A percentile compares a stretch with the other conserved stretches of the same genome.
phyloP scores from a whole-genome alignment of 2,888 invertebrate genomes.

The Agapetus fuscipes region DNA sequence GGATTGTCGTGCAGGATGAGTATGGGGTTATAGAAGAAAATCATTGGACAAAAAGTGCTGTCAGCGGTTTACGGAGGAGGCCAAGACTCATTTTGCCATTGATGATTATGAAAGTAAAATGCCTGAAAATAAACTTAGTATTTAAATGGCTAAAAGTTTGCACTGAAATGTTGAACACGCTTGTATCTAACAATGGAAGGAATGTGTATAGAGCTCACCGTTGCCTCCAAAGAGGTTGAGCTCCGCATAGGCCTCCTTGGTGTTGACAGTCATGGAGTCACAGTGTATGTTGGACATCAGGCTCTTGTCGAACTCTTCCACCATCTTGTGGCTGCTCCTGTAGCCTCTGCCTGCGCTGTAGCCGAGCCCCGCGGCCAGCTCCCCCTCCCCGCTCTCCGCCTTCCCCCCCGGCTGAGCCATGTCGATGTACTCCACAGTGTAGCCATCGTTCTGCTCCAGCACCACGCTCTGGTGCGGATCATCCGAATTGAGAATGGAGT shows the following conservation, averaged over 20 bases:
- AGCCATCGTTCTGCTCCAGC: slow-evolving; percentile 13
- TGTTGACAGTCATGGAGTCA: slow-evolving; percentile 57
- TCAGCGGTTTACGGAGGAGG: too few species aligned
- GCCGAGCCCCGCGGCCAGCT: slow-evolving; percentile 3
- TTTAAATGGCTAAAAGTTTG: too few species aligned
- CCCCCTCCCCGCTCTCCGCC: slow-evolving; percentile 2
- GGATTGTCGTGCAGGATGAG: too few species aligned
- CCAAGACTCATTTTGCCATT: too few species aligned
- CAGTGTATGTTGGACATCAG: slow-evolving; percentile 44
- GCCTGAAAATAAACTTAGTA: too few species aligned
- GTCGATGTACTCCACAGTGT: slow-evolving; percentile 14
- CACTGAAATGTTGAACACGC: too few species aligned
- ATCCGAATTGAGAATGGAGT: slow-evolving; percentile 17
- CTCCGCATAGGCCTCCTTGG: slow-evolving; percentile 58
- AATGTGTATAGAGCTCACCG: slow-evolving; percentile 24
- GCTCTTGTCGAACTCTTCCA: slow-evolving; percentile 42
- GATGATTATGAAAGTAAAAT: too few species aligned
- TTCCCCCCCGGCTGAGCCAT: slow-evolving; percentile 2
- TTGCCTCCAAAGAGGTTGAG: slow-evolving; percentile 51
- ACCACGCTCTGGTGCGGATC: slow-evolving; percentile 14
- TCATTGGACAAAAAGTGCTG: too few species aligned
- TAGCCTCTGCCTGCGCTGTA: slow-evolving; percentile 24
- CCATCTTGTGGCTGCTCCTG: slow-evolving; percentile 30
- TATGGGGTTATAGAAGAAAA: too few species aligned
- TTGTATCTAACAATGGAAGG: too few species aligned